Base-by-base conservation (phyloP, 2,797 vertebrate species). In the Acipenser transmontanus region DNA sequence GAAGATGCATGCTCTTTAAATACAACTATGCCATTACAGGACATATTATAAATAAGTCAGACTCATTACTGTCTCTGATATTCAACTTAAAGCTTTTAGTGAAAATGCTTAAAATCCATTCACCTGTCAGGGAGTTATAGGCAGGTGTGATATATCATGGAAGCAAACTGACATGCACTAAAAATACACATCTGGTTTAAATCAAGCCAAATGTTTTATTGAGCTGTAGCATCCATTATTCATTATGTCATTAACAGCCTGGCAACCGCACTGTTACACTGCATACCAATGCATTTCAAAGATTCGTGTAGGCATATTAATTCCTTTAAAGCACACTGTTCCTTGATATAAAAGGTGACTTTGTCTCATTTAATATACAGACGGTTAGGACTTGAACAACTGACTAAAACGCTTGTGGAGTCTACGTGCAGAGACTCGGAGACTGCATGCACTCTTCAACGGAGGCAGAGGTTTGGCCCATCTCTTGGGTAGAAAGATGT, bases 1-100 rank as follows among this genome's bases (percentile, higher is more conserved):
- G 85, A 86, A 80, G 80, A 85, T 86, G 71, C 69, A 87, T 84
- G 81, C 78, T 72, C 2, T 34, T 34, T 4, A 34, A 34, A 34
- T 34, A 34, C 34, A 34, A 4, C 34, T 34, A 34, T 34, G 34
- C 34, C 34, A 34, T 34, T 34, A 34, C 20, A 34, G 20, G 20
- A 34, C 20, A 34, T 34, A 34, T 34, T 34, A 34, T 34, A 34
- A 34, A 34, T 34, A 34, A 34, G 34, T 3, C 34, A 3, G 3
- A 34, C 34, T 34, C 2, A 34, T 34, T 34, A 34, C 34, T 34
- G 34, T 4, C 34, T 34, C 34, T 34, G 34, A 34, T 34, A 34
- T 34, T 34, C 4, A 4, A 34, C 34, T 34, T 34, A 34, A 34
- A 34, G 34, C 34, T 34, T 34, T 34, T 34, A 34, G 34, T 50